Conservation (phyloP, 2,888 invertebrate genomes). For the Dicyrtomina minuta region DNA sequence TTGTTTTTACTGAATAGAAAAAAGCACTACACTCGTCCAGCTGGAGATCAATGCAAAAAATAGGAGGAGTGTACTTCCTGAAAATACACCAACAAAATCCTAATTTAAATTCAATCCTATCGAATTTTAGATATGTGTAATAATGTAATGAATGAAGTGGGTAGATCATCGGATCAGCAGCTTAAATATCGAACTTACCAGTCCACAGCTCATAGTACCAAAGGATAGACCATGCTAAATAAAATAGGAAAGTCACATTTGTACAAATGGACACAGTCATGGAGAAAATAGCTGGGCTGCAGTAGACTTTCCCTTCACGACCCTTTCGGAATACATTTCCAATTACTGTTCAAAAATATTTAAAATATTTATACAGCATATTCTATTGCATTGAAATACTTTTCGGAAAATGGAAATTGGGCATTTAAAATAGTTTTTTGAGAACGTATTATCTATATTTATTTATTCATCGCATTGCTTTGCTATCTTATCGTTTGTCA, state of each 20-base stretch:
- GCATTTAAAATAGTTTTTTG: too few relatives aligned
- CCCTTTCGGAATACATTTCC: conserved; percentile 26
- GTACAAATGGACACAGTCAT: not conserved
- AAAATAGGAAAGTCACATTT: conserved; percentile 17
- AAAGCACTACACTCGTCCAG: conserved; percentile 18
- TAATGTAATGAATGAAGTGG: too few relatives aligned
- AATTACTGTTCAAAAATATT: conserved; percentile 18
- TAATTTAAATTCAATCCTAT: too few relatives aligned
- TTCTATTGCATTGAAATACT: not conserved
- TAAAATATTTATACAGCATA: not conserved
- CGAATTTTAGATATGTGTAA: too few relatives aligned
- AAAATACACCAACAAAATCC: not conserved
- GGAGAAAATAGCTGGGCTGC: conserved; percentile 24
- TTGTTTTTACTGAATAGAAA: conserved; percentile 33
- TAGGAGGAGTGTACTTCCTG: conserved; percentile 17
- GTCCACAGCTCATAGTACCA: conserved; percentile 27
- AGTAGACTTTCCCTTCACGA: conserved; percentile 29
- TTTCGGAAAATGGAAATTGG: too few relatives aligned
- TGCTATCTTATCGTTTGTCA: too few relatives aligned
- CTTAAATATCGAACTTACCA: too few relatives aligned
- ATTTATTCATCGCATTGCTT: too few relatives aligned
- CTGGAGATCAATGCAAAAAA: conserved; percentile 12
- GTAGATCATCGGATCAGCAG: too few relatives aligned
- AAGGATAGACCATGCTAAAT: conserved; percentile 24
- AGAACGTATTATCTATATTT: too few relatives aligned